Evolutionary conservation across 2,113 vertebrate genomes (phyloP), one percentile per base, ranked within the genome.

Genomic region (Illadopsis cleaveri): DNA sequence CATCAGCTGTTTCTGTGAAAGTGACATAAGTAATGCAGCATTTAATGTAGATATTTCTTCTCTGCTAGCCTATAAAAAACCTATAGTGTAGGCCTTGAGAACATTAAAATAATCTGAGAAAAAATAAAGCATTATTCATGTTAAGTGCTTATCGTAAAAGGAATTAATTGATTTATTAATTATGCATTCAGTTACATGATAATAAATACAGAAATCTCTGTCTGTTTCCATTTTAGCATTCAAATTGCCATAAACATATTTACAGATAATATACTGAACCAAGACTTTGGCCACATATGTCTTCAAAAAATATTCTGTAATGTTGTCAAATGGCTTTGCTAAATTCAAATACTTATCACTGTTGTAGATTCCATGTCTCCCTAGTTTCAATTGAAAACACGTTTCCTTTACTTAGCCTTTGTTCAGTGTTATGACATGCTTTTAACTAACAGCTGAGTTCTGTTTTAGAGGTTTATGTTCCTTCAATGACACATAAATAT

Each of bases 121-220:
- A 82, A 82, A 85, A 28, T 18, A 83, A 84, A 86, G 0, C 28
- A 53, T 78, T 82, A 89, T 28, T 84, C 61, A 78, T 33, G 20
- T 71, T 73, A 89, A 95, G 53, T 56, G 44, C n/a, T 72, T 79
- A 75, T 76, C 0, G 0, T 79, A 71, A 89, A 90, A 90, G 2
- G 45, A 91, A 92, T 83, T 73, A 9, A 70, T 90, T 77, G 19
- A 83, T 90, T 93, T 88, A 69, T 93, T 92, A 54, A 78, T 89
- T 86, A 38, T 1, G 8, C 11, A 20, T 68, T 89, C 69, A 71
- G 51, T 11, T 73, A 24, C 33, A 47, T 50, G 40, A 79, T 61
- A 69, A 93, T 58, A 94, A 82, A 86, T 71, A 90, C 25, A 53
- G 33, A 58, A 86, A 47, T 70, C 60, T 58, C 45, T 81, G 9